Conservation (phyloP, 1,140 invertebrate species). For the Papilio xuthus region DNA sequence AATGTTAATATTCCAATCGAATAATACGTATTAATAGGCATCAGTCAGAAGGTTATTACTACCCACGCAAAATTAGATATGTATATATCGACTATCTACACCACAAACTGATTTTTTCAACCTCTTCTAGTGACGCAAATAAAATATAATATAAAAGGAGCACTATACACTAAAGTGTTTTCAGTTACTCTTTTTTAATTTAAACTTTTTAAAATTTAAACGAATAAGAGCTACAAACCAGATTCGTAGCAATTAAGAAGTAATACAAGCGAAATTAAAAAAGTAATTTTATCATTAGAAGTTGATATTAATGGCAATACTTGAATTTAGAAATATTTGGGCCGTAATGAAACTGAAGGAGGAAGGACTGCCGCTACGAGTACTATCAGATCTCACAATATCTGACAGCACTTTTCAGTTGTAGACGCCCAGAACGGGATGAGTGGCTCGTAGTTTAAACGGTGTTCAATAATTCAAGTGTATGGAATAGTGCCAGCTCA, state of each 20-base stretch:
- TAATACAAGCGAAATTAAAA: neutral
- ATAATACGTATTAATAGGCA: neutral
- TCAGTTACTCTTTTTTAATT: neutral
- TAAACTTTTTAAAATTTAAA: neutral
- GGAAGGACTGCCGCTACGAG: neutral
- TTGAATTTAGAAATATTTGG: neutral
- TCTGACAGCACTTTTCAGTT: neutral
- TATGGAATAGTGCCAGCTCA: constrained; percentile 18
- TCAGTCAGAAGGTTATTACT: constrained; percentile 7
- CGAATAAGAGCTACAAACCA: neutral
- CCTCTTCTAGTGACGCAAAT: neutral
- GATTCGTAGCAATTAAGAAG: neutral
- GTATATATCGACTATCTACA: neutral
- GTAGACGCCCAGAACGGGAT: neutral
- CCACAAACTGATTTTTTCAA: neutral
- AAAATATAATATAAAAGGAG: neutral
- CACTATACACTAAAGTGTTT: neutral
- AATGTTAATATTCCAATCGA: constrained; percentile 5
- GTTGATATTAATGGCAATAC: neutral
- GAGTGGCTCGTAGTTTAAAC: constrained; percentile 19
- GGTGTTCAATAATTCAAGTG: constrained; percentile 1
- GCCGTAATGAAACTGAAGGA: neutral
- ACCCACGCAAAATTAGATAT: neutral
- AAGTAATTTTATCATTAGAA: neutral
- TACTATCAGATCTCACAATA: neutral